phyloP scores from a whole-genome alignment of 2,113 vertebrate genomes.

The Daboia siamensis region DNA sequence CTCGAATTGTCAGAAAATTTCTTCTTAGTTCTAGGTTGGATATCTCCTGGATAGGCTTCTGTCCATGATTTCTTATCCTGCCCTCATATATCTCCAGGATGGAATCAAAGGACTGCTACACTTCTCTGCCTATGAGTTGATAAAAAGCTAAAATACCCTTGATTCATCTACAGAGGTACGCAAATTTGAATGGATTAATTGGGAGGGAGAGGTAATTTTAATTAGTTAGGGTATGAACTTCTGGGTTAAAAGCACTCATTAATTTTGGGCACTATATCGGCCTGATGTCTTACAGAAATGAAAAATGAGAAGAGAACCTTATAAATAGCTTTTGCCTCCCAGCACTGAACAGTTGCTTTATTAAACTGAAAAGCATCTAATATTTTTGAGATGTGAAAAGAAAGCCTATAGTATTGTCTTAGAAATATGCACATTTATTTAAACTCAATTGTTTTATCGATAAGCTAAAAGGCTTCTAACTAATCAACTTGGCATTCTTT shows the following conservation, averaged over 20 bases:
- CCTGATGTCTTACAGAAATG: neutral
- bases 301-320: neutral
- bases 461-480: neutral
- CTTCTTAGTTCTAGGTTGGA: neutral
- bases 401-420: neutral
- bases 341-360: neutral
- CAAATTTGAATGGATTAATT: neutral
- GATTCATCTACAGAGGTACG: neutral
- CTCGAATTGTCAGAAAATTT: neutral
- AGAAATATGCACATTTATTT: neutral
- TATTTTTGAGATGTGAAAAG: neutral
- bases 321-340: neutral
- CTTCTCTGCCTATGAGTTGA: neutral
- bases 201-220: neutral
- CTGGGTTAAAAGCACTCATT: neutral
- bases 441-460: neutral
- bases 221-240: neutral
- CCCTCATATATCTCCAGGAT: neutral
- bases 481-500: neutral
- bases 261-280: neutral
- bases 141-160: neutral
- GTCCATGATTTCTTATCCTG: neutral
- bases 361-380: neutral
- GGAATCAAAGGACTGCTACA: neutral
- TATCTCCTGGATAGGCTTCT: neutral